phyloP scores from a whole-genome alignment of 2,113 vertebrate species.

The Pterocles gutturalis region DNA sequence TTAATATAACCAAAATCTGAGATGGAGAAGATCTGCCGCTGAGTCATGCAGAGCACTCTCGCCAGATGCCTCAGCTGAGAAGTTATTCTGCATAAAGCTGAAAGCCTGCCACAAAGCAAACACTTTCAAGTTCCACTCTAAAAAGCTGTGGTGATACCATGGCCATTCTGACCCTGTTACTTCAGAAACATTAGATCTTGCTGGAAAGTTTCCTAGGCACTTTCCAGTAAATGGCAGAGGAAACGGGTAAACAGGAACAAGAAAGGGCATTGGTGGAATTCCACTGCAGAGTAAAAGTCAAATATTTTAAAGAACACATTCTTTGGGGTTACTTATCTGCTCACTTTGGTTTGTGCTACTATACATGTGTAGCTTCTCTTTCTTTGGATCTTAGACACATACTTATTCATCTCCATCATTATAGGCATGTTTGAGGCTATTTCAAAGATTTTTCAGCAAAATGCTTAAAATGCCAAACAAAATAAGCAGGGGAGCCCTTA shows the following conservation, averaged over 20 bases:
- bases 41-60: conserved; percentile 16
- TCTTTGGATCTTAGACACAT: background rate
- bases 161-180: background rate
- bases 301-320: background rate
- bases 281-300: background rate
- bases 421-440: background rate
- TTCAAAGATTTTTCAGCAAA: conserved; percentile 16
- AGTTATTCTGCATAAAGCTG: background rate
- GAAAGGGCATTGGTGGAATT: background rate
- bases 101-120: conserved; percentile 34
- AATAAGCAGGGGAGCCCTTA: background rate
- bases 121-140: background rate
- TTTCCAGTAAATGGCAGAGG: background rate
- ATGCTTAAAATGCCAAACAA: background rate
- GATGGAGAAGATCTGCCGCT: conserved; percentile 6
- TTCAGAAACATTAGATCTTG: background rate
- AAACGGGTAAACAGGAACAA: background rate
- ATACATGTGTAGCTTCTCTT: background rate
- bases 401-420: background rate
- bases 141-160: background rate
- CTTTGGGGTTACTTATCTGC: background rate
- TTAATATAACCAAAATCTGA: conserved; percentile 30
- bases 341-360: background rate
- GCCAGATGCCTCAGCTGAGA: conserved; percentile 11
- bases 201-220: background rate